Base-by-base conservation (phyloP, 2,113 vertebrate genomes). In the Felis chaus region DNA sequence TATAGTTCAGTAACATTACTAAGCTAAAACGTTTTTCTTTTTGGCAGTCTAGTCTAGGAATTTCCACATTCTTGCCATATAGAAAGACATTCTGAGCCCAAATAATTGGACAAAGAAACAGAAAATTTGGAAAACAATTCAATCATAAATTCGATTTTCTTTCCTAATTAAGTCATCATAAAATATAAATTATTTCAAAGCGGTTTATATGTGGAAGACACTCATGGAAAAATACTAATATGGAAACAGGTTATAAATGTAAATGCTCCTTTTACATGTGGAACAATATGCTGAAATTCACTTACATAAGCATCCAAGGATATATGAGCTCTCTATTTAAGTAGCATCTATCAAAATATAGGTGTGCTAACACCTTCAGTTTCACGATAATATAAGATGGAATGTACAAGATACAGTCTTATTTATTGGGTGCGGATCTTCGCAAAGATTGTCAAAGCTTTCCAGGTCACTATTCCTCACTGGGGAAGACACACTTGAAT, bases 341-440 rank as follows among this genome's bases (percentile, higher is more conserved):
- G 45, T 8, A 86, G 7, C 9, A 53, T 63, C 10, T 66, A 65
- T 74, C 10, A 92, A 91, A 81, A 73, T 41, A 73, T 41, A 68
- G 50, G 29, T 78, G 15, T 82, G 83, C 29, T 66, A 68, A 89
- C 15, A 94, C 2, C 73, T 94, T 92, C 7, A 71, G 69, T 94
- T 93, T 95, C 71, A 69, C 65, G 9, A 29, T 65, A 88, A 93
- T 88, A 83, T 87, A 94, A 94, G 27, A 45, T 15, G 83, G 11
- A 84, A 87, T 19, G 19, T 23, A 18, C 78, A 84, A 82, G 80
- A 82, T 79, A 33, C 29, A 39, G 4, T 39, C 7, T 97, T 29
- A 3, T 1, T 95, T 33, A 2, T 3, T 97, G 48, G 27, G 25
- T 94, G n/a, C 88, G 80, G 55, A 92, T 87, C 5, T 80, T 87